Percentiles rank a stretch among this genome's conserved stretches.
phyloP scores from a whole-genome alignment of 2,888 invertebrate species.

The Nemurella pictetii region DNA sequence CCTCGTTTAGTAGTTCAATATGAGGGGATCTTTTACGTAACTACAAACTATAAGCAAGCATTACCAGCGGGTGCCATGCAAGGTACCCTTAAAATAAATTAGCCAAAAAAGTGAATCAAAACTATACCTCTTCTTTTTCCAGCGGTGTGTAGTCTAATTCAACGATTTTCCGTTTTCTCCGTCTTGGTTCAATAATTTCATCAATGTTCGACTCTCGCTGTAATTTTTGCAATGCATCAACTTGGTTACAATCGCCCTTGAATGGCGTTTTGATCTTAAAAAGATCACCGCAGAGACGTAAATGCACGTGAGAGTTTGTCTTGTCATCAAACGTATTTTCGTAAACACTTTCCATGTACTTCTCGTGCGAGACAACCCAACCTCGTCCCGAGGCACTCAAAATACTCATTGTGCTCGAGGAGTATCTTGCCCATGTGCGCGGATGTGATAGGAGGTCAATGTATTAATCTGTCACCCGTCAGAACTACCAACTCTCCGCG shows the following conservation, averaged over 20 bases:
- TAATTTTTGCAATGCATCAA: not conserved
- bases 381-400: conserved; percentile 51
- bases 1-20: too few relatives aligned
- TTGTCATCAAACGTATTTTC: conserved; percentile 47
- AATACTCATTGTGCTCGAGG: conserved; percentile 51
- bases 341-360: conserved; percentile 55
- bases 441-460: not conserved
- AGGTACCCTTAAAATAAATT: too few relatives aligned
- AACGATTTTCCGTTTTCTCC: conserved; percentile 2
- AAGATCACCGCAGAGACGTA: conserved; percentile 10
- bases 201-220: too few relatives aligned
- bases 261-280: conserved; percentile 36
- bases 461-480: not conserved
- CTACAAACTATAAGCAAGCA: too few relatives aligned
- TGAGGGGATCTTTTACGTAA: too few relatives aligned
- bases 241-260: conserved; percentile 8
- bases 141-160: not conserved
- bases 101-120: not conserved
- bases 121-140: not conserved
- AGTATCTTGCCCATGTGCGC: not conserved
- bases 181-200: too few relatives aligned
- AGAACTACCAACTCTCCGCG: not conserved
- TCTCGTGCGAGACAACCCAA: conserved; percentile 57
- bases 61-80: too few relatives aligned
- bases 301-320: not conserved